Conservation (phyloP, 2,888 invertebrate genomes). For the Lasioglossum marginatum region DNA sequence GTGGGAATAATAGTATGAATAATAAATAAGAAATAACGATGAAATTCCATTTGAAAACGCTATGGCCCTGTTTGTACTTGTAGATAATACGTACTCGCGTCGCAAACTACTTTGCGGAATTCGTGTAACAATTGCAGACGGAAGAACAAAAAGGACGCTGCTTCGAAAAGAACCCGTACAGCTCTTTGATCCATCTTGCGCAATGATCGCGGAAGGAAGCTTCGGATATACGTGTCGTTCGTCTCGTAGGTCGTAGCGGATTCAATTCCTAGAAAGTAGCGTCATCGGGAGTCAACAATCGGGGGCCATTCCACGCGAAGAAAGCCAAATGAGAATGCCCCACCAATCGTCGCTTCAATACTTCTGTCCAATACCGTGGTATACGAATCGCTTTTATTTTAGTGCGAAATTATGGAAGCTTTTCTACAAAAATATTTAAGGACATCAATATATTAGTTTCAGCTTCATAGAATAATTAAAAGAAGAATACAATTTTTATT, state of each 20-base stretch:
- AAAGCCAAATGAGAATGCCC: neutral
- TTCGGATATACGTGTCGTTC: neutral
- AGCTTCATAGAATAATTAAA: too few relatives aligned
- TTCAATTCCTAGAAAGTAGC: conserved; percentile 6
- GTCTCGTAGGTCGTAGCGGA: neutral
- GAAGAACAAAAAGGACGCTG: neutral
- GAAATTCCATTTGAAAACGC: neutral
- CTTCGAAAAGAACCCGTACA: neutral
- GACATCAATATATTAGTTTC: too few relatives aligned
- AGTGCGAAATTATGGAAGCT: neutral
- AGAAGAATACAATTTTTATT: too few relatives aligned
- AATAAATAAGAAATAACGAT: neutral
- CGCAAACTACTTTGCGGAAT: neutral
- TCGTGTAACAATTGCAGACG: neutral
- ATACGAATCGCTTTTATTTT: neutral
- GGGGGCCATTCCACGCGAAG: neutral
- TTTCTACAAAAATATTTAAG: too few relatives aligned
- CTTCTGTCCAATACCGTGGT: neutral
- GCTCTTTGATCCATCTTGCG: neutral
- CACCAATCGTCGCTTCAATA: neutral
- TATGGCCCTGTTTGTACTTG: neutral
- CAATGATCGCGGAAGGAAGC: neutral
- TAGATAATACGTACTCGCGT: neutral
- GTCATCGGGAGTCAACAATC: neutral
- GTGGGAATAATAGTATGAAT: neutral